Percentiles rank a stretch among this genome's conserved stretches.
phyloP scores from a whole-genome alignment of 2,888 invertebrate species.

The Drosophila demipolita region DNA sequence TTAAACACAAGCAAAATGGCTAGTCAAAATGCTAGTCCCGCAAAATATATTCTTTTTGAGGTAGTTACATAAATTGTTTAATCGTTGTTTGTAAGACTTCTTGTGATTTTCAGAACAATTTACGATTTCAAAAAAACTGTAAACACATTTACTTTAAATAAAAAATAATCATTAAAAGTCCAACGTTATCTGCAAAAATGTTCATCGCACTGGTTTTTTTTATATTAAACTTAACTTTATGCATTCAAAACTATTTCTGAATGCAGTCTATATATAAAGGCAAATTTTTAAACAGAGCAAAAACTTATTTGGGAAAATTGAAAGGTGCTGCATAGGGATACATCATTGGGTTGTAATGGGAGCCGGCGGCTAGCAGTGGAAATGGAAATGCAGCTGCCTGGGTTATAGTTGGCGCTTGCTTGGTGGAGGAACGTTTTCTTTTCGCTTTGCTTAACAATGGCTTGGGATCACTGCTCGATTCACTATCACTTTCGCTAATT shows the following conservation, averaged over 20 bases:
- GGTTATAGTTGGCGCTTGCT: slow-evolving; percentile 35
- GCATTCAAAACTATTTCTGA: not conserved
- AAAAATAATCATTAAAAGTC: not conserved
- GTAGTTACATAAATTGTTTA: too few species aligned
- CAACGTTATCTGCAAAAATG: slow-evolving; percentile 5
- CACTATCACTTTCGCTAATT: slow-evolving; percentile 43
- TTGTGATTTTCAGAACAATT: not conserved
- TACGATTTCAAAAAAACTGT: not conserved
- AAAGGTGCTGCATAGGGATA: slow-evolving; percentile 68
- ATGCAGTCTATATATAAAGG: slow-evolving; percentile 19
- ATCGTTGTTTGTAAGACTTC: too few species aligned
- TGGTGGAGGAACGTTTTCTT: slow-evolving; percentile 59
- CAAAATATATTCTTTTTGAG: too few species aligned
- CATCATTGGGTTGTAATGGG: slow-evolving; percentile 64
- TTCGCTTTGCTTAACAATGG: slow-evolving; percentile 45
- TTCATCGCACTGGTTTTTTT: not conserved
- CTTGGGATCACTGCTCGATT: slow-evolving; percentile 57
- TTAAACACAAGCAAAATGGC: too few species aligned
- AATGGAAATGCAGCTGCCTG: slow-evolving; percentile 61
- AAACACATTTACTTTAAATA: not conserved
- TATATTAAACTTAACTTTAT: slow-evolving; percentile 4
- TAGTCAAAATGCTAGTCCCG: too few species aligned
- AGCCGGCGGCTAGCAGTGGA: slow-evolving; percentile 59
- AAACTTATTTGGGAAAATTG: slow-evolving; percentile 56
- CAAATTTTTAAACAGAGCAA: slow-evolving; percentile 20